These are phyloP conservation scores for Lepus americanus DNA, from an alignment of 2,113 vertebrate species.

Conservation along the genomic window DNA sequence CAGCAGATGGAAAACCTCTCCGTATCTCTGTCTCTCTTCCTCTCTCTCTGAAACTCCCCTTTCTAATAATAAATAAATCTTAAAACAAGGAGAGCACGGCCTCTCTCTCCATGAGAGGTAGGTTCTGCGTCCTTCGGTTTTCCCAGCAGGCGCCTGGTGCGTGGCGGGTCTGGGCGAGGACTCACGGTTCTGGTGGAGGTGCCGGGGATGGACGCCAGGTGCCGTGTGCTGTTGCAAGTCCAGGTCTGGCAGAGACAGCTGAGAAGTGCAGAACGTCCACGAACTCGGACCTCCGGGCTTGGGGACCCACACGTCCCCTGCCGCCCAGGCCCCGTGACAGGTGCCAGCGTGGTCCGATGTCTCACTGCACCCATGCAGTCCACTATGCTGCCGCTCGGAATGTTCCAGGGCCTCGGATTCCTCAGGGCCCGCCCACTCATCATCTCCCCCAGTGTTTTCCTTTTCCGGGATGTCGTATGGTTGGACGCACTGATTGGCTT, in stretches of 20 bases:
- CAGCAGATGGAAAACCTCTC: too few species aligned
- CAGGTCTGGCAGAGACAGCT: fast-evolving
- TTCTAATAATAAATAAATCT: too few species aligned
- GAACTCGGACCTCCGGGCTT: fast-evolving
- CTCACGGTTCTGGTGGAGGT: fast-evolving
- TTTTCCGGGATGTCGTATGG: too few species aligned
- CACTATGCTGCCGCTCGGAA: too few species aligned
- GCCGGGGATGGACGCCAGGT: neutral
- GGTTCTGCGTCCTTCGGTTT: fast-evolving
- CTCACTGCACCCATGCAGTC: too few species aligned
- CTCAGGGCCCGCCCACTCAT: neutral
- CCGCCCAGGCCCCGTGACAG: neutral
- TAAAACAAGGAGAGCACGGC: too few species aligned
- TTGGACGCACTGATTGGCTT: neutral
- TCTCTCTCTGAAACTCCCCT: too few species aligned
- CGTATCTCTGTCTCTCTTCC: too few species aligned
- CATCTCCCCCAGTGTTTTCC: too few species aligned
- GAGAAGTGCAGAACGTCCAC: fast-evolving
- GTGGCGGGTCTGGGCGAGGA: too few species aligned
- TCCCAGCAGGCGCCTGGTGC: neutral
- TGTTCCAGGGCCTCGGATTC: too few species aligned
- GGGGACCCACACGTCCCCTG: fast-evolving
- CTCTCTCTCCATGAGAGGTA: fast-evolving
- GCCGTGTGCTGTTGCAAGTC: fast-evolving
- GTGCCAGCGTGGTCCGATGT: too few species aligned